Conservation (phyloP, 2,113 vertebrate genomes). For the Anguilla rostrata region DNA sequence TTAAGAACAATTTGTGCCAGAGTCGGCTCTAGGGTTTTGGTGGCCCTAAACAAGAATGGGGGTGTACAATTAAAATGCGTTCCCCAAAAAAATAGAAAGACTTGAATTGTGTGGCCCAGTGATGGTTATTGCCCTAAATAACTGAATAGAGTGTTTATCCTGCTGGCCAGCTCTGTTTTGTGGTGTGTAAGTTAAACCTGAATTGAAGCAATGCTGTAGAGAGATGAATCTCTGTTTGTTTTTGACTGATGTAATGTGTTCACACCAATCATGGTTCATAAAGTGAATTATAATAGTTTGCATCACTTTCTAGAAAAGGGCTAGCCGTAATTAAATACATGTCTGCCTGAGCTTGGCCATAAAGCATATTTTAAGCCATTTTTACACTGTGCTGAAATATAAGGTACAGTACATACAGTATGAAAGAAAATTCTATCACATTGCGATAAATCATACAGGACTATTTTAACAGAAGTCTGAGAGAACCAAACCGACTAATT, state of each 20-base stretch:
- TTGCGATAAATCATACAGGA: background rate
- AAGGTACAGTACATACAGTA: background rate
- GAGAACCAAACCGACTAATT: background rate
- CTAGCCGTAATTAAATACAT: background rate
- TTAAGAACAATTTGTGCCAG: background rate
- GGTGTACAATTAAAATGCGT: no score
- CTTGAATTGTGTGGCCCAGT: no score
- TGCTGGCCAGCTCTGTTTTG: background rate
- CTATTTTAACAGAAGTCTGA: background rate
- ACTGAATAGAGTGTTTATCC: no score
- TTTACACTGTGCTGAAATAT: slow-evolving; percentile 13
- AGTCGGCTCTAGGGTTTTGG: no score
- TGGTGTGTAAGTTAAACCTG: background rate
- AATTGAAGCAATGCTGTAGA: background rate
- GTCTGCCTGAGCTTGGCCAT: background rate
- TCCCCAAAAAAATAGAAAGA: no score
- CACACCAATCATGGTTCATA: background rate
- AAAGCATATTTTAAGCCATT: background rate
- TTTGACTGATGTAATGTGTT: background rate
- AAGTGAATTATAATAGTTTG: background rate
- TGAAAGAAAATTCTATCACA: background rate
- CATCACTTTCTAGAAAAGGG: background rate
- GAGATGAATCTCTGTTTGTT: background rate
- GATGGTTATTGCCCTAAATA: no score
- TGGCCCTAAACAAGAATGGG: no score